Evolutionary conservation across 2,113 vertebrate genomes (phyloP), one percentile per base, ranked within the genome.

Genomic region (Perognathus longimembris): DNA sequence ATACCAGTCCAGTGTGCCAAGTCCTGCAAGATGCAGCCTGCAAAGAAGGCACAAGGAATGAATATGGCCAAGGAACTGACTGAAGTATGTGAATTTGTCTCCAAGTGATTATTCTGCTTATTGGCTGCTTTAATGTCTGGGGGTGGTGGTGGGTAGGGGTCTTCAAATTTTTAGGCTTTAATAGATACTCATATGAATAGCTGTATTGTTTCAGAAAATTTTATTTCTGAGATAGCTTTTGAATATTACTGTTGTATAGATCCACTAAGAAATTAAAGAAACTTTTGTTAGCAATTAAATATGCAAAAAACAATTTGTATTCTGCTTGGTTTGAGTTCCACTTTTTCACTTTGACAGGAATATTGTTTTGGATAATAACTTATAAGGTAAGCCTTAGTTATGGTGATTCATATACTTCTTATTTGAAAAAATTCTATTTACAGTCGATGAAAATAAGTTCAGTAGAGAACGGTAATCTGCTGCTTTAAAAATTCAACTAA

Each of bases 181-280:
- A 78, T 80, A 24, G 76, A n/a, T 42, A 81, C 10, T 54, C 80
- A 64, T 38, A 80, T 91, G 12, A 57, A 61, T 85, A 18, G 4
- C 4, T 74, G 54, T 71, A 14, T 32, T 74, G 50, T 71, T 69
- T 42, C 21, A 7, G 1, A 26, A 77, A 88, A 89, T 17, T 26
- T 71, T 77, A 76, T 45, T 90, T 85, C 59, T 81, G 30, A 85
- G 76, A 63, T 42, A 61, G 14, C 59, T 80, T 91, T 89, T 81
- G 18, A 94, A 34, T 21, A 66, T 14, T 83, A 66, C 21, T 59
- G 67, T 57, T 82, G 63, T 59, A 28, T 40, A 73, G 26, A 57
- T 57, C 11, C 12, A 78, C 2, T 2, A 40, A 66, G n/a, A 76
- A 45, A 77, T 40, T 18, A 7, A 26, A 74, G 36, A 86, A 67